A percentile compares a stretch with the other conserved stretches of the same genome.
Evolutionary conservation across 2,888 invertebrate genomes (phyloP).

Genomic region (Rambutsinella grinnellia): DNA sequence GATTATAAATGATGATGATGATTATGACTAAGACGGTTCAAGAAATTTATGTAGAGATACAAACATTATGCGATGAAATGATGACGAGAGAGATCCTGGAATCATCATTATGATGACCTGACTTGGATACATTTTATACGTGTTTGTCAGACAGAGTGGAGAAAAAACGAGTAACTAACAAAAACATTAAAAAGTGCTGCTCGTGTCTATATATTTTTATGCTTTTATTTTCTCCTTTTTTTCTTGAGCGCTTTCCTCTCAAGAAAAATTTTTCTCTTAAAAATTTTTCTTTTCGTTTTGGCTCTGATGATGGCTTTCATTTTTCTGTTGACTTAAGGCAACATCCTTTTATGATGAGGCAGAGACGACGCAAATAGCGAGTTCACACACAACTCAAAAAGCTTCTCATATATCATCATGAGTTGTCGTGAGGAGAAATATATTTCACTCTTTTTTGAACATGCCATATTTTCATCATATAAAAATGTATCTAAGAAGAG

Average conservation of each 20-base stretch:
- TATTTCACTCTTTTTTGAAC: slow-evolving; percentile 49
- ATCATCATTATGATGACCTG: slow-evolving; percentile 43
- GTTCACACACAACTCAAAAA: slow-evolving; percentile 52
- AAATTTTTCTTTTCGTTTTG: slow-evolving; percentile 30
- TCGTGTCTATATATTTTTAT: slow-evolving; percentile 36
- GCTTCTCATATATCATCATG: slow-evolving; percentile 54
- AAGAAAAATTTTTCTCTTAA: slow-evolving; percentile 17
- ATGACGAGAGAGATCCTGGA: slow-evolving; percentile 27
- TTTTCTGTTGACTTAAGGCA: slow-evolving; percentile 41
- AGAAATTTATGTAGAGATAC: slow-evolving; percentile 19
- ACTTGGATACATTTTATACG: too few relatives aligned
- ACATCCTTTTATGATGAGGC: not conserved
- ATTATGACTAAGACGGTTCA: not conserved
- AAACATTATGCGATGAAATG: slow-evolving; percentile 38
- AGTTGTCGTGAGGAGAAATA: slow-evolving; percentile 54
- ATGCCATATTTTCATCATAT: slow-evolving; percentile 55
- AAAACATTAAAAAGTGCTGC: too few relatives aligned
- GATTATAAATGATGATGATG: slow-evolving; percentile 10
- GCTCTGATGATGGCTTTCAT: slow-evolving; percentile 9
- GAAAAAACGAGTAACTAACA: too few relatives aligned
- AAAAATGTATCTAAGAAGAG: slow-evolving; percentile 25
- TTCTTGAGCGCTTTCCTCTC: slow-evolving; percentile 14
- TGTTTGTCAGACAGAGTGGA: too few relatives aligned
- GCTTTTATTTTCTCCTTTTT: slow-evolving; percentile 10
- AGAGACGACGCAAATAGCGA: slow-evolving; percentile 32